These are phyloP conservation scores for Oxygymnocypris stewartii DNA, from an alignment of 2,113 vertebrate species.

Conservation along the genomic window DNA sequence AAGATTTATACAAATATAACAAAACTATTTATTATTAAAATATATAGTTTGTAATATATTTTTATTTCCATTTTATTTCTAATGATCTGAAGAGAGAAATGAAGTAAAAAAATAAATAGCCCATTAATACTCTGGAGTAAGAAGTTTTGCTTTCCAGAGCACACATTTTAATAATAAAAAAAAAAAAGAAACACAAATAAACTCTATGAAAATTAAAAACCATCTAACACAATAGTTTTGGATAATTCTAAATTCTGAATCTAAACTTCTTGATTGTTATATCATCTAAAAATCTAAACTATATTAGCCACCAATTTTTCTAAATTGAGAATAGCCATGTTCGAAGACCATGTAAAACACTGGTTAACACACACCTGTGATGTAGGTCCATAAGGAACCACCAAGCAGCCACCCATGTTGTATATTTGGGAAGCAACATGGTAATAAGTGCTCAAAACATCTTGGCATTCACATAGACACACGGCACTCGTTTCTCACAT, in stretches of 20 bases:
- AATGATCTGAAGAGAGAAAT: not conserved
- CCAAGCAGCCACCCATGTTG: not conserved
- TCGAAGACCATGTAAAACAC: not conserved
- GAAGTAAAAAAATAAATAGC: not conserved
- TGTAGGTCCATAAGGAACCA: not conserved
- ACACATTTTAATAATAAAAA: not conserved
- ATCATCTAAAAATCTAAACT: not conserved
- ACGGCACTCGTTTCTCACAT: not conserved
- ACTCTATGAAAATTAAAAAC: not conserved
- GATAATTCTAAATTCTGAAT: not conserved
- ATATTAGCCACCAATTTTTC: not conserved
- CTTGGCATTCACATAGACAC: not conserved
- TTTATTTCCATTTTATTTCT: not conserved
- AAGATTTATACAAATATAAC: too few species aligned
- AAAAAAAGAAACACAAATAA: not conserved
- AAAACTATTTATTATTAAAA: not conserved
- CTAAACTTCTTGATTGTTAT: too few species aligned
- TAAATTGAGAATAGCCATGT: not conserved
- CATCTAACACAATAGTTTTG: not conserved
- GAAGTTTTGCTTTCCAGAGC: not conserved
- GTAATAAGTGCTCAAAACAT: not conserved
- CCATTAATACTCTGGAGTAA: not conserved
- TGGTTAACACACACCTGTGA: not conserved
- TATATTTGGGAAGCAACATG: not conserved
- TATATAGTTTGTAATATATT: not conserved